These are phyloP conservation scores for Myrmophylax atrothorax DNA, from an alignment of 2,113 vertebrate genomes.

Conservation along the genomic window DNA sequence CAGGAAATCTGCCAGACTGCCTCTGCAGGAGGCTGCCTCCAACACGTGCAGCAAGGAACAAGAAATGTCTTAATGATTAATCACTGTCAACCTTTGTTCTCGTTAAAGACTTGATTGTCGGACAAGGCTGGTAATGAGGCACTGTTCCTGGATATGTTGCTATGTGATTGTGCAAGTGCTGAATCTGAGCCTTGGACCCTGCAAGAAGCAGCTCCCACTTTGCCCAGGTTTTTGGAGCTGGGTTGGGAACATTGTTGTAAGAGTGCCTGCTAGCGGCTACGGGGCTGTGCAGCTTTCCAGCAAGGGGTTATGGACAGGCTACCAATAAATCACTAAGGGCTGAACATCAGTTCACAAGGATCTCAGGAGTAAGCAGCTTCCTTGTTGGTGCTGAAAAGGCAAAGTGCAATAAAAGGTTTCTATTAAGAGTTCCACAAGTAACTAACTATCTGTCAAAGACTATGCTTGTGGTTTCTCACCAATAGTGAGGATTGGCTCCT, in stretches of 20 bases:
- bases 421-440: not conserved
- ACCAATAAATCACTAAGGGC: not conserved
- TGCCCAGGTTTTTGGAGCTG: not conserved
- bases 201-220: conserved; percentile 22
- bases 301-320: not conserved
- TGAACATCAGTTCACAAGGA: not conserved
- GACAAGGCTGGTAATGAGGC: conserved; percentile 71
- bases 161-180: conserved; percentile 46
- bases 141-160: conserved; percentile 72
- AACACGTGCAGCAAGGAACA: conserved; percentile 75
- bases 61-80: conserved; percentile 78
- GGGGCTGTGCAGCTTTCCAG: not conserved
- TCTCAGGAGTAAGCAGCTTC: not conserved
- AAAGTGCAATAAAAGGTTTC: not conserved
- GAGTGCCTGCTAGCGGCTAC: conserved; percentile 46
- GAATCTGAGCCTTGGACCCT: not conserved
- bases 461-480: not conserved
- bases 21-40: conserved; percentile 70
- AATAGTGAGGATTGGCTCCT: not conserved
- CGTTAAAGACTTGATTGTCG: conserved; percentile 74
- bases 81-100: conserved; percentile 80
- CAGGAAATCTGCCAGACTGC: conserved; percentile 78
- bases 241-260: not conserved
- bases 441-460: not conserved
- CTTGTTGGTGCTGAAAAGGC: not conserved